A percentile compares a stretch with the other conserved stretches of the same genome.
Evolutionary conservation across 2,113 vertebrate species (phyloP).

Genomic region (Dipodomys merriami): DNA sequence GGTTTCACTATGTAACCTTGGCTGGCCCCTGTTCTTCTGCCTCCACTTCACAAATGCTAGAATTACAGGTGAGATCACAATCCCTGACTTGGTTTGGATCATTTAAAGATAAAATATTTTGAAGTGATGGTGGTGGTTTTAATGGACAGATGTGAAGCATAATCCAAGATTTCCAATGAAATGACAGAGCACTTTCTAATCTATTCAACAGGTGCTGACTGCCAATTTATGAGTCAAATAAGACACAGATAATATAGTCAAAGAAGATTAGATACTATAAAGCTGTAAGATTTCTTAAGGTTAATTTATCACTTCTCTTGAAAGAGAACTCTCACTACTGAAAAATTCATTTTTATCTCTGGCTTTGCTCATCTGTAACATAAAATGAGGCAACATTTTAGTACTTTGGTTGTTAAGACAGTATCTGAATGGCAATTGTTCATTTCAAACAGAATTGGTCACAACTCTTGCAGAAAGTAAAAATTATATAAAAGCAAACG

Average conservation of each 20-base stretch:
- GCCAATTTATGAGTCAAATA: neutral
- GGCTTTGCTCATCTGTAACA: too few species aligned
- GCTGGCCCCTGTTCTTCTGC: neutral
- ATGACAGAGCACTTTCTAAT: neutral
- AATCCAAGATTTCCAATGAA: slow-evolving; percentile 32
- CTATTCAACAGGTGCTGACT: neutral
- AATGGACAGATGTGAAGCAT: neutral
- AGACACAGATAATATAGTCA: neutral
- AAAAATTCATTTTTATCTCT: too few species aligned
- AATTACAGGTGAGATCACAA: neutral
- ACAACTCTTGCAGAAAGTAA: neutral
- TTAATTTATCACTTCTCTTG: neutral
- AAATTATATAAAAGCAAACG: slow-evolving; percentile 43
- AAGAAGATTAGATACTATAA: neutral
- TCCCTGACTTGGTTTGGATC: neutral
- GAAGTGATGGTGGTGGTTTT: neutral
- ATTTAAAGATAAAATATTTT: neutral
- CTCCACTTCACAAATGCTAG: neutral
- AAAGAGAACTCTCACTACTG: too few species aligned
- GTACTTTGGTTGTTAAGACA: neutral
- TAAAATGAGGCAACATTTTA: too few species aligned
- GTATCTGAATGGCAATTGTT: slow-evolving; percentile 31
- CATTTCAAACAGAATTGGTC: slow-evolving; percentile 37
- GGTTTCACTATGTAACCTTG: neutral
- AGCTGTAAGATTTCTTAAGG: neutral